Evolutionary conservation across 2,113 vertebrate species (phyloP), one percentile per base, ranked within the genome.

Genomic region (Andinoacara biseriatus): DNA sequence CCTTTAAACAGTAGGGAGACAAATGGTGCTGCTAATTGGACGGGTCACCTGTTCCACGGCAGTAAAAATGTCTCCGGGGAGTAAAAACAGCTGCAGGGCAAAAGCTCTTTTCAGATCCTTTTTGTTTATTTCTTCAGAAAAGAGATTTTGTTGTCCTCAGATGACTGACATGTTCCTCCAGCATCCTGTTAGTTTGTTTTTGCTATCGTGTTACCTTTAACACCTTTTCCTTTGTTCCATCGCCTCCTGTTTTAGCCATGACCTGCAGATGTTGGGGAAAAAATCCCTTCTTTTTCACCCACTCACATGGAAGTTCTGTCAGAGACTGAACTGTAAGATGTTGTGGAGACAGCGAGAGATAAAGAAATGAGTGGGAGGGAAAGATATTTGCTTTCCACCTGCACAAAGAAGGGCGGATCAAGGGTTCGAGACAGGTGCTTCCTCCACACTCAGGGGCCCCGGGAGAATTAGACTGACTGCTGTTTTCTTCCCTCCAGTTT

Each of bases 361-460:
- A 69, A 20, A 82, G 59, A 78, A 52, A 69, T 29, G n/a, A 22
- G 59, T 57, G 74, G 81, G 86, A 80, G 74, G 56, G 80, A 67
- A 38, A 80, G 62, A 80, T 85, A 86, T 88, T 93, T 89, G 74
- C 69, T 86, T 91, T 92, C 85, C 90, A 93, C 89, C 93, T 93
- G 91, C 85, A 84, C 60, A 81, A 72, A 82, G 75, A 87, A 20
- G 10, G 52, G 76, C 87, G 86, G 90, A 89, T 90, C 84, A 80
- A 58, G 76, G 59, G 85, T 65, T 83, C 11, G 67, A 67, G 90
- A 84, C 91, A 93, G 92, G 93, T 94, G 93, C 83, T 94, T 92
- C 90, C 91, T 92, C 79, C 75, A 31, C 26, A 4, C 63, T 87
- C 59, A 54, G 87, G 56, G 74, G 57, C 78, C 62, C 77, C 40